These are phyloP conservation scores for Meteorus colon DNA, from an alignment of 2,888 invertebrate genomes.

Conservation along the genomic window DNA sequence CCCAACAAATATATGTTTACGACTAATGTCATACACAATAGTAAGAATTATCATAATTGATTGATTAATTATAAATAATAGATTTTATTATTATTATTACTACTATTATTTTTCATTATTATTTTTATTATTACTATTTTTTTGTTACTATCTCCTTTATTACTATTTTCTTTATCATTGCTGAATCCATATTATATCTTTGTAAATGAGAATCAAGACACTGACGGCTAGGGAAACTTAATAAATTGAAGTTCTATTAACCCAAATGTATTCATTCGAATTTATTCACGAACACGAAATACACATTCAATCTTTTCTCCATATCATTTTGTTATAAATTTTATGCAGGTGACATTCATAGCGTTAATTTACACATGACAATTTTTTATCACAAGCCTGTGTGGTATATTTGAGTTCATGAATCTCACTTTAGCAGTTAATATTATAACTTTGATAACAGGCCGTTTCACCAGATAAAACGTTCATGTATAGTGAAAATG, in stretches of 20 bases:
- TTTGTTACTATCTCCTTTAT: constrained; percentile 50
- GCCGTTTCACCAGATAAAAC: not conserved
- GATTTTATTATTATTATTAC: constrained; percentile 55
- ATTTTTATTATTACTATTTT: constrained; percentile 50
- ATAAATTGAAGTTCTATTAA: constrained; percentile 72
- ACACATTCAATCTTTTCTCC: not conserved
- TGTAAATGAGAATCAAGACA: constrained; percentile 71
- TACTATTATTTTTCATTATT: constrained; percentile 37
- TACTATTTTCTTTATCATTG: constrained; percentile 55
- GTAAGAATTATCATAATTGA: constrained; percentile 38
- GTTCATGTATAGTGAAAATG: not conserved
- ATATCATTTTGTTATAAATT: not conserved
- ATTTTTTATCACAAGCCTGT: too few relatives aligned
- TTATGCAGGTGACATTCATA: not conserved
- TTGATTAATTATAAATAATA: constrained; percentile 46
- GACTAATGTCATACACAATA: constrained; percentile 27
- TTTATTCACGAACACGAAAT: constrained; percentile 1
- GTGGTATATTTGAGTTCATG: not conserved
- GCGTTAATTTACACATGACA: too few relatives aligned
- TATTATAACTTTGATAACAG: not conserved
- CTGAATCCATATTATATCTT: constrained; percentile 66
- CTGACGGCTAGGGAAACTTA: constrained; percentile 69
- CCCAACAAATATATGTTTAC: constrained; percentile 43
- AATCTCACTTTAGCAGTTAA: not conserved
- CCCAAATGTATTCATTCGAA: constrained; percentile 57